Evolutionary conservation across 2,113 vertebrate genomes (phyloP), one percentile per base, ranked within the genome.

Genomic region (Pelobates fuscus): DNA sequence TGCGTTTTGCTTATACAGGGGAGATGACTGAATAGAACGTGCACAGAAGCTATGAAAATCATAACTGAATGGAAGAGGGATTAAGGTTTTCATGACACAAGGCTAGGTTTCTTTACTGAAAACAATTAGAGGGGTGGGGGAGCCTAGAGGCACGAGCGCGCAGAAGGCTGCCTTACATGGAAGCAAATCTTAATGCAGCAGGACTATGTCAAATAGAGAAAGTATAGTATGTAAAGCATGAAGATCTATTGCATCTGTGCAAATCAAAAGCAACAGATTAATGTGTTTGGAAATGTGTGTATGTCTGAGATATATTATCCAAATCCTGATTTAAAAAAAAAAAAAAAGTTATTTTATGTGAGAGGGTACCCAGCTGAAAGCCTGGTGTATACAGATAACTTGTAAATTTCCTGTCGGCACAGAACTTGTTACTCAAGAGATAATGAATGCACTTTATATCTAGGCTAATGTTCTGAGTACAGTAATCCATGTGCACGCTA

Each of bases 91-190:
- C 62, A 58, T 67, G 41, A 37, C 49, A 66, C 20, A 18, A 27
- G 52, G 46, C 29, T n/a, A 11, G 29, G 25, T 74, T 55, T 65
- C 62, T 74, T 65, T 64, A 26, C 63, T 67, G 63, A 52, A 75
- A 75, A 26, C 54, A 67, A 75, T 67, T 75, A 67, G 20, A 67
- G 24, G 71, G 63, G 63, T 44, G 32, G 20, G 25, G 55, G 43
- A 67, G 52, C 25, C 72, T 49, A 7, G 17, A 32, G 72, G 54
- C 63, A 59, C n/a, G 8, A 15, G 32, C 43, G 27, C 37, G 62
- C 49, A 66, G 26, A 20, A 57, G 52, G n/a, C 54, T 67, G 63
- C 72, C 72, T 75, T 75, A 75, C 72, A 75, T 75, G 72, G 72
- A 67, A 75, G 37, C 5, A 63, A 15, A 2, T 32, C 24, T 23